Evolutionary conservation across 2,113 vertebrate species (phyloP).

Genomic region (Hippocampus abdominalis): DNA sequence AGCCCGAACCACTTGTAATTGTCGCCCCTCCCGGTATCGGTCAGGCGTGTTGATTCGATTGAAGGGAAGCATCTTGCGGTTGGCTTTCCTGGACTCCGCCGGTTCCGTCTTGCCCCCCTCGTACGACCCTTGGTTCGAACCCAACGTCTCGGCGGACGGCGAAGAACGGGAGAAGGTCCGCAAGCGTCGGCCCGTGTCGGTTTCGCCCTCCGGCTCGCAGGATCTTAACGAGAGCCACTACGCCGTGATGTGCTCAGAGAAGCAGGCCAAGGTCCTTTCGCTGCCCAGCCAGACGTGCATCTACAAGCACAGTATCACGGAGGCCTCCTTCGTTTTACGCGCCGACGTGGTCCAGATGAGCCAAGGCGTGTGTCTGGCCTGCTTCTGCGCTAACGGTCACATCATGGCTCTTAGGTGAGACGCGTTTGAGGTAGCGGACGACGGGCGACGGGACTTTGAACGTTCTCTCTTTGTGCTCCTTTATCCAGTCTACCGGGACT

Average conservation of each 20-base stretch:
- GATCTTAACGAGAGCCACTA: conserved; percentile 93
- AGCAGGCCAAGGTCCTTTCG: conserved; percentile 95
- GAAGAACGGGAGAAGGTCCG: conserved; percentile 89
- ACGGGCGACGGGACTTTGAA: background rate
- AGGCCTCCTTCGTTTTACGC: conserved; percentile 94
- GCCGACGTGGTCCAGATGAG: conserved; percentile 88
- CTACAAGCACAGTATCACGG: conserved; percentile 96
- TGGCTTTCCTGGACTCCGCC: conserved; percentile 89
- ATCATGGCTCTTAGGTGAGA: conserved; percentile 98
- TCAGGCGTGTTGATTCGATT: conserved; percentile 89
- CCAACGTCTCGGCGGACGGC: conserved; percentile 85
- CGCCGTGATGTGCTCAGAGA: conserved; percentile 96
- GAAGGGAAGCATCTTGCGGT: conserved; percentile 88
- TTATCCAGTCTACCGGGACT: conserved; percentile 88
- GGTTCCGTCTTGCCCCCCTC: conserved; percentile 82
- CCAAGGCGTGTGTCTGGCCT: conserved; percentile 87
- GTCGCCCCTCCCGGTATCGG: background rate
- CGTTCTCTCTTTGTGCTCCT: conserved; percentile 23
- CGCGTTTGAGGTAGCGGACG: background rate
- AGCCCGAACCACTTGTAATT: conserved; percentile 34
- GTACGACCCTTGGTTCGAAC: conserved; percentile 87
- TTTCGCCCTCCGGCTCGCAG: conserved; percentile 93
- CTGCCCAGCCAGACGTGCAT: conserved; percentile 92
- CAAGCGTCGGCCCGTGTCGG: conserved; percentile 90
- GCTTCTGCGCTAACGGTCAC: conserved; percentile 98